These are phyloP conservation scores for Bubo bubo DNA, from an alignment of 2,113 vertebrate species.

Conservation along the genomic window DNA sequence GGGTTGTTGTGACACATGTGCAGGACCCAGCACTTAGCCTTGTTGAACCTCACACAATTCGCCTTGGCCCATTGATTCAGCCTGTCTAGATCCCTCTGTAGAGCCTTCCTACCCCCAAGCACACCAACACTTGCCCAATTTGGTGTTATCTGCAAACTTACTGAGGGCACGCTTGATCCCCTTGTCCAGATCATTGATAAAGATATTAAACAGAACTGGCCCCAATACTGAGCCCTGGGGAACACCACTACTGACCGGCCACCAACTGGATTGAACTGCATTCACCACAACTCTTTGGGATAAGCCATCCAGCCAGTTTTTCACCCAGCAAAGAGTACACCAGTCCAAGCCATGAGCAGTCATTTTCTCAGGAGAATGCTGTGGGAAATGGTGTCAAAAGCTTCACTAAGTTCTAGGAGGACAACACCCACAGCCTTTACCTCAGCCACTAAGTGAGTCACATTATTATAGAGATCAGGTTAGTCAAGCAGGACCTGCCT, in stretches of 20 bases:
- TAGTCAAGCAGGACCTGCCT: neutral
- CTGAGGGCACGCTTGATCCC: too few relatives aligned
- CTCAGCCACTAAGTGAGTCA: neutral
- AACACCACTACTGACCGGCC: neutral
- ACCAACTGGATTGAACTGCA: neutral
- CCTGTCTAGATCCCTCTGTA: neutral
- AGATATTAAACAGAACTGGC: too few relatives aligned
- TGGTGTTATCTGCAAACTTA: too few relatives aligned
- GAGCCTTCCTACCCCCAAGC: neutral
- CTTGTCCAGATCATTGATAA: neutral
- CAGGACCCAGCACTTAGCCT: neutral
- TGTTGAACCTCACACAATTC: neutral
- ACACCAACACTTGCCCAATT: too few relatives aligned
- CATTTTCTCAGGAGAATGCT: neutral
- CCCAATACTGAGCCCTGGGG: neutral
- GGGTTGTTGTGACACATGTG: neutral
- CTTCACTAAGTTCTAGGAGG: neutral
- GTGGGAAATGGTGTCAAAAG: neutral
- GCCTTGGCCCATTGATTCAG: neutral
- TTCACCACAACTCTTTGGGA: neutral
- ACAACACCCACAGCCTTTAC: neutral
- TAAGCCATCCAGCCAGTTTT: neutral
- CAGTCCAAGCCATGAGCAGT: neutral
- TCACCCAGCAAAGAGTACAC: fast-evolving
- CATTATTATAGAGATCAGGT: neutral